Evolutionary conservation across 1,140 invertebrate species (phyloP).

Genomic region (Tribolium castaneum): DNA sequence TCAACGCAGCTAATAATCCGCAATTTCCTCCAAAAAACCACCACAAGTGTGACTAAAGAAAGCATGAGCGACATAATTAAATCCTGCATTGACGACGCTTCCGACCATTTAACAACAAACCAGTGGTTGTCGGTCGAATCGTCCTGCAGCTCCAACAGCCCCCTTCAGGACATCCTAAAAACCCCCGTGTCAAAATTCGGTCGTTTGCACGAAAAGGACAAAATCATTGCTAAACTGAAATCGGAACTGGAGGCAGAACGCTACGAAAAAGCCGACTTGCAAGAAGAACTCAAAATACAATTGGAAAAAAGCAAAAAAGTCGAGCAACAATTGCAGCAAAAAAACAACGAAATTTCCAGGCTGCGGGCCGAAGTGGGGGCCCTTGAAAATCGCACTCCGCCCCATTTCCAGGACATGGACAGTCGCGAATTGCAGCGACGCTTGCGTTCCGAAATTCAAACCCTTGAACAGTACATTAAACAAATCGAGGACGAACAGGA

Average conservation of each 20-base stretch:
- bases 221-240: slow-evolving; percentile 53
- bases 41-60: slow-evolving; percentile 51
- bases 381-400: slow-evolving; percentile 51
- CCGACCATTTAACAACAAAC: neutral
- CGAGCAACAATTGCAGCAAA: slow-evolving; percentile 53
- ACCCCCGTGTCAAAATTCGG: slow-evolving; percentile 54
- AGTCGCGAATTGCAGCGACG: slow-evolving; percentile 47
- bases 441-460: slow-evolving; percentile 52
- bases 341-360: slow-evolving; percentile 50
- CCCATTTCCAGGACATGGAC: slow-evolving; percentile 49
- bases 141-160: slow-evolving; percentile 48
- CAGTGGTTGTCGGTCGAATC: slow-evolving; percentile 19
- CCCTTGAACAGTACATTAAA: slow-evolving; percentile 56
- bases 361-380: slow-evolving; percentile 52
- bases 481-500: slow-evolving; percentile 56
- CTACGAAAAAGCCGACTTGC: slow-evolving; percentile 57
- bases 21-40: slow-evolving; percentile 56
- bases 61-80: slow-evolving; percentile 52
- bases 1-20: slow-evolving; percentile 57
- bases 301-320: slow-evolving; percentile 55
- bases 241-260: slow-evolving; percentile 56
- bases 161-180: slow-evolving; percentile 57
- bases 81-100: slow-evolving; percentile 39
- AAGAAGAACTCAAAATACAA: slow-evolving; percentile 54
- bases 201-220: slow-evolving; percentile 53